These are phyloP conservation scores for Stomatorhinus walkeri DNA, from an alignment of 2,797 vertebrate genomes.

Conservation along the genomic window DNA sequence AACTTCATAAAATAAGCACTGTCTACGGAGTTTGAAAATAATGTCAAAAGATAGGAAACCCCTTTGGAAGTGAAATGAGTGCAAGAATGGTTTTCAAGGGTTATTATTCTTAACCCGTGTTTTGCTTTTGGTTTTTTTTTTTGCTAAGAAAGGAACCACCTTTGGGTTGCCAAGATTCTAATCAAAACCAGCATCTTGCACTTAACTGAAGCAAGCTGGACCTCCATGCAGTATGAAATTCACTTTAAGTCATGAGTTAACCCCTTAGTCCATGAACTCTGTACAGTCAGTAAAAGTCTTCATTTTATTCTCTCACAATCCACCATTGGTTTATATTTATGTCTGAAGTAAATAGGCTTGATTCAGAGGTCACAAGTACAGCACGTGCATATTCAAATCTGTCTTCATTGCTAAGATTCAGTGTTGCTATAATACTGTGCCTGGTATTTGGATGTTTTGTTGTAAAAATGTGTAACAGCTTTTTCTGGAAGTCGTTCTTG, in stretches of 20 bases:
- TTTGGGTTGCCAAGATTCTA: constrained; percentile 43
- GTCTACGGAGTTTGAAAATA: not conserved
- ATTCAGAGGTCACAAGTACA: not conserved
- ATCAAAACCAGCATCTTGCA: constrained; percentile 40
- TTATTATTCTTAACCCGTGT: constrained; percentile 46
- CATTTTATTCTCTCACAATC: not conserved
- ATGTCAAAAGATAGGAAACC: constrained; percentile 39
- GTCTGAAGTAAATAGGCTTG: not conserved
- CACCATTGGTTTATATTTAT: not conserved
- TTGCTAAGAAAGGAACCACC: constrained; percentile 50
- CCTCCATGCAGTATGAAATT: constrained; percentile 41
- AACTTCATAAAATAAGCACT: constrained; percentile 29
- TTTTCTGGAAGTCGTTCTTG: not conserved
- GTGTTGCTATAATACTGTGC: not conserved
- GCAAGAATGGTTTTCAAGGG: constrained; percentile 39
- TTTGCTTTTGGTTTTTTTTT: constrained; percentile 38
- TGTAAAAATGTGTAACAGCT: not conserved
- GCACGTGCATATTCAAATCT: not conserved
- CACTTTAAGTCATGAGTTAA: constrained; percentile 41
- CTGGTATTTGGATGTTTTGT: not conserved
- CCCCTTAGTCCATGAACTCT: constrained; percentile 23
- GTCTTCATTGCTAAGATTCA: not conserved
- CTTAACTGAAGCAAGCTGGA: constrained; percentile 49
- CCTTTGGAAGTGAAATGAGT: constrained; percentile 39
- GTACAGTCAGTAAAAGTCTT: constrained; percentile 13